Base-by-base conservation (phyloP, 1,140 invertebrate genomes). In the Drosophila bipectinata region DNA sequence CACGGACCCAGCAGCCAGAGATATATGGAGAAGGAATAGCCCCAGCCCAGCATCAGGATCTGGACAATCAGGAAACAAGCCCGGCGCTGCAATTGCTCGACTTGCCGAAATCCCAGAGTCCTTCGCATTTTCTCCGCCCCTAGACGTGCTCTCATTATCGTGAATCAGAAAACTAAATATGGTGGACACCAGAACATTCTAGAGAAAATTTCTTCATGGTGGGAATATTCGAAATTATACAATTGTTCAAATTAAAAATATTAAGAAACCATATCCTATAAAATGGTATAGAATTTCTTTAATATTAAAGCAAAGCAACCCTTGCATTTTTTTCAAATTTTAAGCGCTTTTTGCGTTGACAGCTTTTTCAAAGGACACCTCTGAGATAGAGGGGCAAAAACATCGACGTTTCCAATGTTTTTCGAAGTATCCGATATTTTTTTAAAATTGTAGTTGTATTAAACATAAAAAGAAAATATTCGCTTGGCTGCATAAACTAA, bases 121-220 rank as follows among this genome's bases (percentile, higher is more conserved):
- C 41, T 44, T 44, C 10, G 41, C 41, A 14, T 44, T 44, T 44
- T 6, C 15, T 44, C 41, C 41, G 14, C 15, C 68, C 63, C 64
- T 32, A 45, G 57, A 58, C 62, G 68, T 60, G 63, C 55, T 41
- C 67, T 59, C 54, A 87, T 87, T 85, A 82, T 79, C 62, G 69
- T 85, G 69, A 82, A 75, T 81, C 78, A 78, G 61, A 63, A 34
- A 73, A 73, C 80, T 77, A 73, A 84, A 84, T 84, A 61, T 7
- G 26, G 26, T 7, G 26, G 26, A 4, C 3, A 28, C 1, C 26
- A 58, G 63, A 14, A 14, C 7, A 3, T 44, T 14, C 2, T 5
- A 44, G 5, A 14, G 14, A 14, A 14, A 55, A 48, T 18, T 21
- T 58, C 32, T 68, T 21, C 24, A 9, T 15, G 14, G 15, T 14